These are phyloP conservation scores for Orchestes rusci DNA, from an alignment of 2,888 invertebrate genomes.

Conservation along the genomic window DNA sequence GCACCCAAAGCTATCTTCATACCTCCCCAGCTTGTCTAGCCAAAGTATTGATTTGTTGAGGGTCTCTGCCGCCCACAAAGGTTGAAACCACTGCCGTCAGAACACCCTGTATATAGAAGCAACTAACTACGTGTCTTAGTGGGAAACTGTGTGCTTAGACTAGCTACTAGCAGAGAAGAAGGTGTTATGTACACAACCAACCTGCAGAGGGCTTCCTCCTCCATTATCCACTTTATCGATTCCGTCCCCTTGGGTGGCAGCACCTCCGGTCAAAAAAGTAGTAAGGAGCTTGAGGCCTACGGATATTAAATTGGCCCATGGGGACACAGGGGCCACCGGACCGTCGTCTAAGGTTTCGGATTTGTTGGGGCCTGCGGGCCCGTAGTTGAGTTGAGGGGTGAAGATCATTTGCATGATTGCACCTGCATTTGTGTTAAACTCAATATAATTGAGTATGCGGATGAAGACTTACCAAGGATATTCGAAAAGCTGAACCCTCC, in stretches of 20 bases:
- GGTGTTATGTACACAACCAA: conserved; percentile 47
- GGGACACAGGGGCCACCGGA: conserved; percentile 63
- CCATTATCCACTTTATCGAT: conserved; percentile 89
- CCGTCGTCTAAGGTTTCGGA: conserved; percentile 64
- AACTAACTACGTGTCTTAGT: conserved; percentile 39
- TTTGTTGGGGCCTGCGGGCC: conserved; percentile 64
- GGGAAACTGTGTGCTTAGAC: background rate
- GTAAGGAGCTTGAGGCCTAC: conserved; percentile 76
- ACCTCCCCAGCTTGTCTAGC: conserved; percentile 95
- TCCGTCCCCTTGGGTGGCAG: conserved; percentile 63
- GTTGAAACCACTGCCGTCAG: conserved; percentile 87
- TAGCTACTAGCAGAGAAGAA: too few species aligned
- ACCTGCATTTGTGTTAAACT: conserved; percentile 39
- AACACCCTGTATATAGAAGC: conserved; percentile 67
- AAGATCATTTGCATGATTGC: conserved; percentile 86
- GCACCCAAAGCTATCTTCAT: conserved; percentile 47
- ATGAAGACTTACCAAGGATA: conserved; percentile 58
- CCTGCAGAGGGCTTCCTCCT: conserved; percentile 72
- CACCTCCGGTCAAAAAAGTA: conserved; percentile 72
- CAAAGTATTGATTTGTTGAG: conserved; percentile 87
- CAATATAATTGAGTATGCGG: background rate
- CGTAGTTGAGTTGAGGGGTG: conserved; percentile 58
- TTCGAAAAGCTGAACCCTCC: conserved; percentile 69
- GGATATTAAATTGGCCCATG: conserved; percentile 82
- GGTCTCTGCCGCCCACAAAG: conserved; percentile 85